These are phyloP conservation scores for Xiphophorus birchmanni DNA, from an alignment of 2,797 vertebrate species.

Conservation along the genomic window DNA sequence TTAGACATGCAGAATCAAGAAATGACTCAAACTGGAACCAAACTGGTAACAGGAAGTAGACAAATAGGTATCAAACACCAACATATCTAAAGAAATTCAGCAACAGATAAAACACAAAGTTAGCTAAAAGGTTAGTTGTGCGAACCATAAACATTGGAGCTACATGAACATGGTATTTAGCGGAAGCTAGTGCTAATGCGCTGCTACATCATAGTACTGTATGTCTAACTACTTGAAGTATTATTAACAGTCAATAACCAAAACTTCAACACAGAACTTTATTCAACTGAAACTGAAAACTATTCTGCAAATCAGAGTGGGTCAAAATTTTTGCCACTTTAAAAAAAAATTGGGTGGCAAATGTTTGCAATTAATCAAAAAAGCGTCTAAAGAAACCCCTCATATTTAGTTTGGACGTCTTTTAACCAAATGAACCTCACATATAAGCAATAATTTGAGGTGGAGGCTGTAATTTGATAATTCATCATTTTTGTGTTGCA, in stretches of 20 bases:
- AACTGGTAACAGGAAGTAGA: background rate
- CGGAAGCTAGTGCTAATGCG: too few relatives aligned
- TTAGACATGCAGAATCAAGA: background rate
- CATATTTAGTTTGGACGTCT: background rate
- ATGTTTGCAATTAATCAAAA: background rate
- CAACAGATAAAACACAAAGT: background rate
- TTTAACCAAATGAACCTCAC: background rate
- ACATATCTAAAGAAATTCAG: background rate
- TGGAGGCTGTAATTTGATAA: conserved; percentile 4
- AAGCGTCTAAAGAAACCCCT: background rate
- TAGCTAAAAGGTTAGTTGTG: too few relatives aligned
- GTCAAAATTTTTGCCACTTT: background rate
- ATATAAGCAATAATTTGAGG: conserved; percentile 6
- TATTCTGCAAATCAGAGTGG: background rate
- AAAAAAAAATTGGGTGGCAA: background rate
- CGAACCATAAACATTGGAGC: too few relatives aligned
- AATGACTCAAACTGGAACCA: background rate
- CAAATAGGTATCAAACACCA: too few relatives aligned
- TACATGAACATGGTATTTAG: too few relatives aligned
- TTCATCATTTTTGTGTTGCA: conserved; percentile 2
- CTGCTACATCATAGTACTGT: too few relatives aligned
- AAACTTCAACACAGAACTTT: too few relatives aligned
- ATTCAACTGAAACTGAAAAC: too few relatives aligned
- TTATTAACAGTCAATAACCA: too few relatives aligned
- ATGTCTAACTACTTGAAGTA: too few relatives aligned